Conservation (phyloP, 1,140 invertebrate genomes). For the Penaeus vannamei region DNA sequence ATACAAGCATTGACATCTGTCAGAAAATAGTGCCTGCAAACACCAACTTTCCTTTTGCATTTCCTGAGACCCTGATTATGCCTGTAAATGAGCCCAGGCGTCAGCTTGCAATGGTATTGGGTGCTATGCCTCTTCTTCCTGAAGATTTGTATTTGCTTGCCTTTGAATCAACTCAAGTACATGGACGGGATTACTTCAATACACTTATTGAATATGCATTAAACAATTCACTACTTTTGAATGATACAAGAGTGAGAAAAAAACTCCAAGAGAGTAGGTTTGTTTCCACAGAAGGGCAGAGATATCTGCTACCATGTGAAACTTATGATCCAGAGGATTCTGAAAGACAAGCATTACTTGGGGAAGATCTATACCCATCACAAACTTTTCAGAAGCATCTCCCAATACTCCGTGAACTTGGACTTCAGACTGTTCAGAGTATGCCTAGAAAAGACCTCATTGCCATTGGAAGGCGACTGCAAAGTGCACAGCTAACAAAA, state of each 20-base stretch:
- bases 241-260: neutral
- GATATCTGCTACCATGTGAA: neutral
- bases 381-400: neutral
- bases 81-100: neutral
- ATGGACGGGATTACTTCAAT: neutral
- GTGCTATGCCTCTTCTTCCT: neutral
- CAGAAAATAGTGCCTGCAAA: slow-evolving; percentile 23
- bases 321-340: slow-evolving; percentile 43
- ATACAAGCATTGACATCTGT: slow-evolving; percentile 4
- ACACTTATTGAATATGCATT: slow-evolving; percentile 18
- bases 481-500: neutral
- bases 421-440: slow-evolving; percentile 27
- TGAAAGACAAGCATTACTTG: slow-evolving; percentile 22
- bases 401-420: slow-evolving; percentile 29
- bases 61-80: slow-evolving; percentile 26
- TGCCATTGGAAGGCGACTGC: neutral
- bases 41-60: slow-evolving; percentile 27
- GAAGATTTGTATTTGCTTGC: slow-evolving; percentile 19
- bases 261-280: slow-evolving; percentile 5
- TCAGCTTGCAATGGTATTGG: slow-evolving; percentile 23
- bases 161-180: neutral
- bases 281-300: slow-evolving; percentile 9
- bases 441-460: neutral
- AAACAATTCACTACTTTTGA: neutral
- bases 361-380: slow-evolving; percentile 6